phyloP scores from a whole-genome alignment of 2,888 invertebrate genomes.

The Rhogogaster chlorosoma region DNA sequence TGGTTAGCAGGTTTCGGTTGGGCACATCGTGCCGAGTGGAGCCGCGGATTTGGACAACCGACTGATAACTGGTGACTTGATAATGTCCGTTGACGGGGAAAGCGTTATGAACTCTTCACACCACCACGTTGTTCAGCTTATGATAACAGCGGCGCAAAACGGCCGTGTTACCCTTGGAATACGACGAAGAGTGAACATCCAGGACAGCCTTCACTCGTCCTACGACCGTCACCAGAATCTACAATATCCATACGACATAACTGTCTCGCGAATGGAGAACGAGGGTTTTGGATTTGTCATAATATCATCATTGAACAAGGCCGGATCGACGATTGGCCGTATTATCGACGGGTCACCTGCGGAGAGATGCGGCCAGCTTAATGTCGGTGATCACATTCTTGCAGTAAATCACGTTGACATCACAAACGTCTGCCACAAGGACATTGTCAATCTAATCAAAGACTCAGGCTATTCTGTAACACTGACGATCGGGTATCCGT shows the following conservation, averaged over 20 bases:
- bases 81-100: constrained; percentile 95
- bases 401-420: constrained; percentile 97
- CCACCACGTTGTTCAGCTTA: constrained; percentile 94
- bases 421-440: constrained; percentile 95
- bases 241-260: constrained; percentile 92
- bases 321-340: constrained; percentile 94
- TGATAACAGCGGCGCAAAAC: constrained; percentile 92
- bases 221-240: constrained; percentile 71
- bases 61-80: constrained; percentile 94
- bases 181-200: constrained; percentile 81
- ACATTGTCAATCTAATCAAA: constrained; percentile 98
- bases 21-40: constrained; percentile 97
- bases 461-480: constrained; percentile 96
- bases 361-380: constrained; percentile 93
- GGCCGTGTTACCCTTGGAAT: constrained; percentile 92
- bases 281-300: constrained; percentile 99
- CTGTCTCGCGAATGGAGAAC: constrained; percentile 92
- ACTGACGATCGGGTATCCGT: constrained; percentile 86
- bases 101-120: constrained; percentile 93
- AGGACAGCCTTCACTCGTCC: constrained; percentile 77
- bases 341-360: constrained; percentile 98
- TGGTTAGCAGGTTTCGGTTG: constrained; percentile 88
- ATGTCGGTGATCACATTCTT: constrained; percentile 96
- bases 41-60: constrained; percentile 96
- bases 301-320: constrained; percentile 95